Evolutionary conservation across 2,888 invertebrate species (phyloP), one percentile per base, ranked within the genome.

Genomic region (Cepaea hortensis): DNA sequence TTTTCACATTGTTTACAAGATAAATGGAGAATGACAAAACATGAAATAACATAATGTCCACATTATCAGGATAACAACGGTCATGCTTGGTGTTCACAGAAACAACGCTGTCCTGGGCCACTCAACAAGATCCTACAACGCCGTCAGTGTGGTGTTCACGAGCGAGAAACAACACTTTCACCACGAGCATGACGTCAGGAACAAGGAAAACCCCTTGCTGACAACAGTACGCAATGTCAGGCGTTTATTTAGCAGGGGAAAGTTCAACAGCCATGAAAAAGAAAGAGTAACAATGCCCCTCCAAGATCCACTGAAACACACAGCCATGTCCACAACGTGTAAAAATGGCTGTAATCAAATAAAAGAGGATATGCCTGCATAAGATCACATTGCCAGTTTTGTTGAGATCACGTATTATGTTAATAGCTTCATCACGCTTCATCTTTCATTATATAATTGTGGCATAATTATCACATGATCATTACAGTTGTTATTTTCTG

Each of bases 211-310:
- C 62, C 35, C 23, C 3, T 35, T 79, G 35, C 35, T 35, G 3
- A 61, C 1, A 11, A 15, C 62, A 15, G 6, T 61, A 18, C 35
- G 62, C 7, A 79, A 62, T n/a, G 55, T 79, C 35, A 79, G 79
- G 62, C 23, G 35, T 18, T 62, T 79, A 3, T 79, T 79, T 23
- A 35, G 35, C 62, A 62, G 23, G 6, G 62, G 62, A 62, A 23
- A 15, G 23, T 79, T 79, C 0, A 23, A 0, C 3, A 3, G 3
- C 3, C 15, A 62, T 13, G 15, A 79, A 35, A 79, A 79, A 62
- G 79, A 79, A 23, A 15, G 35, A 62, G 79, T 79, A 18, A 62
- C 79, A 62, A 62, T 79, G 62, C 79, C 79, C 15, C 23, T 79
- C 20, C 79, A 79, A 15, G 35, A 1, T 0, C 0, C 23, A 4